Base-by-base conservation (phyloP, 2,113 vertebrate genomes). In the Amphilophus citrinellus region DNA sequence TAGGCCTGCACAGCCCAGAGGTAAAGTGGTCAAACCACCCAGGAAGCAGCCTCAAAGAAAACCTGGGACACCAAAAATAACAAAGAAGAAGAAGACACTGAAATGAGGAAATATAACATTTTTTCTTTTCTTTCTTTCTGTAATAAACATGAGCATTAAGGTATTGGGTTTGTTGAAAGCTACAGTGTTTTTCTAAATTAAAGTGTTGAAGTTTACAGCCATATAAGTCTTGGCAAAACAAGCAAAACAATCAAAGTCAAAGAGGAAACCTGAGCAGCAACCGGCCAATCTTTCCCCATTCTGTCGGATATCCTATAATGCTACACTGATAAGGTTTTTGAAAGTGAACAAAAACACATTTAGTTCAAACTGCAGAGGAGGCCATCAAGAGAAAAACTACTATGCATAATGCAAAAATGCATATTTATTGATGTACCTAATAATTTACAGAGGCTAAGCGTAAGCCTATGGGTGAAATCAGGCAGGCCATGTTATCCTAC, bases 71-170 rank as follows among this genome's bases (percentile, higher is more conserved):
- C 13, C 68, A 30, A 81, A 50, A 80, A 22, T 47, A 58, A 77
- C 39, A 30, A 65, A 91, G 59, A 94, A 79, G 56, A 95, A 94
- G 61, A 93, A 91, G 58, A 82, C 17, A 35, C 4, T 79, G 1
- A 35, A 60, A 82, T 85, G 35, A 60, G 1, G n/a, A 5, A 44
- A 50, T 39, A 22, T 42, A 50, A 56, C 8, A 30, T 17, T 14
- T 56, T 73, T 73, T 53, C 2, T 32, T 56, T 65, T 20, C 3
- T 22, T 15, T 22, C 57, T 75, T 44, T 53, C 5, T 66, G 10
- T 18, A 35, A 11, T 60, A 15, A 42, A 3, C 5, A 10, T 2
- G 10, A n/a, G 6, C 2, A 15, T 50, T 13, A 39, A 30, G 20
- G 18, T 20, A 14, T 11, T 84, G 14, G 3, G 13, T 68, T 63